Base-by-base conservation (phyloP, 2,888 invertebrate species). In the Agonopterix heracliana region DNA sequence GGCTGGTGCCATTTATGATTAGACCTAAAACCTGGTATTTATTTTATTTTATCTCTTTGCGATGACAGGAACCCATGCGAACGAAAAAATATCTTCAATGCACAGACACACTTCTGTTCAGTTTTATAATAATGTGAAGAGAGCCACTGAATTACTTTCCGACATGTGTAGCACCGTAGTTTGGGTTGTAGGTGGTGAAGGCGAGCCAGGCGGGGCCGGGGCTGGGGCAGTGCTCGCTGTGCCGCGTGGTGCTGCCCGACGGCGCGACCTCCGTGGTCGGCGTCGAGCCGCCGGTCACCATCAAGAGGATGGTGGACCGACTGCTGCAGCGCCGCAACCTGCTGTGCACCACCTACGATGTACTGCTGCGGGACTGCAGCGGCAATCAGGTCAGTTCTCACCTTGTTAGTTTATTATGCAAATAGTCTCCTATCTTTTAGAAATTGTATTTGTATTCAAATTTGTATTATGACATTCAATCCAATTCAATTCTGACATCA, bases 251-350 rank as follows among this genome's bases (percentile, higher is more conserved):
- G 68, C 87, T 98, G 53, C 95, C 96, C 1, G 97, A 98, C 82
- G 95, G 95, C 45, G 96, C 97, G 51, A 97, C 98, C 2, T 97
- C 98, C 1, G 97, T 98, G 59, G 95, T 98, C 52, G 94, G 94
- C 61, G 95, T 96, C 44, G 93, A 93, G 62, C 87, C 92, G 3
- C 17, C 10, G 1, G 13, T 48, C 13, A 45, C 50, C 1, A 93
- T 98, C 51, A 92, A 92, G 52, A 91, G 93, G 56, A 90, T 97
- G 49, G 93, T 98, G 17, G 93, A 93, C 57, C 90, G 95, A 51
- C 89, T 98, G 55, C 90, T 98, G 67, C 95, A 95, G 72, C 93
- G 96, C 70, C 89, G 97, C 56, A 95, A 95, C 56, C 90, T 98
- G 43, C 84, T 89, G 48, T 96, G 95, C 76, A 90, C 91, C 54